These are phyloP conservation scores for Chauna torquata DNA, from an alignment of 2,113 vertebrate genomes.

Conservation along the genomic window DNA sequence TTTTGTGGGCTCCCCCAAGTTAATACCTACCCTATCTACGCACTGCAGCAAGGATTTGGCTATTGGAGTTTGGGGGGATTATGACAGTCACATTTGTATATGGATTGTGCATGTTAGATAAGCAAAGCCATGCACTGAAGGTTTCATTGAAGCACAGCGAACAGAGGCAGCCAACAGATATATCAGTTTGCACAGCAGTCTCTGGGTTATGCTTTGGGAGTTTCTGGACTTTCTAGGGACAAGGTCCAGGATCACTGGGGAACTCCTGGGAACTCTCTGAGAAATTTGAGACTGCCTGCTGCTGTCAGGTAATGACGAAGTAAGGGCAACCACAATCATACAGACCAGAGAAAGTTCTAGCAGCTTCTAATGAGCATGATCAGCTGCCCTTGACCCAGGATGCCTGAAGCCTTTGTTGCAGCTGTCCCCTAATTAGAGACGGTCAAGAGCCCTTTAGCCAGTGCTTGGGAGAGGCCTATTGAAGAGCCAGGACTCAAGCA, in stretches of 20 bases:
- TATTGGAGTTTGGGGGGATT: background rate
- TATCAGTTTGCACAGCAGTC: too few relatives aligned
- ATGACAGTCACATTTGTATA: background rate
- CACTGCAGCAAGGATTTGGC: background rate
- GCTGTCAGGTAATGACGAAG: background rate
- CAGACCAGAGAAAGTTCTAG: background rate
- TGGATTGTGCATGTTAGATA: background rate
- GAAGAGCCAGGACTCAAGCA: background rate
- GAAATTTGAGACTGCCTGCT: too few relatives aligned
- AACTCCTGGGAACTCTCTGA: too few relatives aligned
- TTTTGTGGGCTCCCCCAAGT: background rate
- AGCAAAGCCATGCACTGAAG: background rate
- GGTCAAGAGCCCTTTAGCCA: background rate
- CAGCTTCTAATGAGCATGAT: background rate
- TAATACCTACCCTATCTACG: background rate
- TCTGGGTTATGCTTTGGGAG: too few relatives aligned
- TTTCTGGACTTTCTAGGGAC: too few relatives aligned
- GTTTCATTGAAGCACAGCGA: too few relatives aligned
- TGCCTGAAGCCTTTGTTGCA: too few relatives aligned
- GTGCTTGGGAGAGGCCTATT: background rate
- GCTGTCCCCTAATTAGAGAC: background rate
- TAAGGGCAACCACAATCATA: background rate
- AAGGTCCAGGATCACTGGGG: too few relatives aligned
- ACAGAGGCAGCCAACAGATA: too few relatives aligned
- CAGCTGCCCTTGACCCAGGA: background rate